Conservation (phyloP, 2,797 vertebrate species). For the Benthosema pterotum region DNA sequence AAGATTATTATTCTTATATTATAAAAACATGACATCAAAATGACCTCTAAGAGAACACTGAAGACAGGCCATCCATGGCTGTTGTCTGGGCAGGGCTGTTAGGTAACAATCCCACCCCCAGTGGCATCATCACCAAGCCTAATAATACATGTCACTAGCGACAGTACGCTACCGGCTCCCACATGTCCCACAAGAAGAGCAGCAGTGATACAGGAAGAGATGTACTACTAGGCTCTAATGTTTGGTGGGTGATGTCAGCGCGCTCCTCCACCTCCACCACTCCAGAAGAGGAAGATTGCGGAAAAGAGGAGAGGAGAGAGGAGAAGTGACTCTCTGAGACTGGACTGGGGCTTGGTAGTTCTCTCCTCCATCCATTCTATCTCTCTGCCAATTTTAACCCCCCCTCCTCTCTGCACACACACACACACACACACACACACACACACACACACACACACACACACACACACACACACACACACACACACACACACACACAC, state of each 20-base stretch:
- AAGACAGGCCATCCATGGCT: background rate
- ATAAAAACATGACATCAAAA: too few species aligned
- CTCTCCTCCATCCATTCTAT: conserved; percentile 34
- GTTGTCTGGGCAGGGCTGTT: background rate
- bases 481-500: conserved; percentile 23
- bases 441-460: conserved; percentile 20
- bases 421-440: conserved; percentile 16
- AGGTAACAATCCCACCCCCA: background rate
- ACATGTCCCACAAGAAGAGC: background rate
- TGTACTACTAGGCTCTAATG: conserved; percentile 24
- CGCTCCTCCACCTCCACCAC: too few species aligned
- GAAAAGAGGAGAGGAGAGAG: conserved; percentile 40
- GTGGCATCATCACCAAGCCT: background rate
- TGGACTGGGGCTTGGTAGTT: conserved; percentile 41
- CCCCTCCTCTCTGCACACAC: conserved; percentile 2
- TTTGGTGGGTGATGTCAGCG: conserved; percentile 36
- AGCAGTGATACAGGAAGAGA: background rate
- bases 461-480: conserved; percentile 5
- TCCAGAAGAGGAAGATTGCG: conserved; percentile 50
- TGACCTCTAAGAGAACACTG: background rate
- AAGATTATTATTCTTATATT: too few species aligned
- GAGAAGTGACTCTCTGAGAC: conserved; percentile 48
- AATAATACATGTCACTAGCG: background rate
- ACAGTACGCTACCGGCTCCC: too few species aligned
- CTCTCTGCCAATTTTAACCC: background rate